These are phyloP conservation scores for Araneus ventricosus DNA, from an alignment of 1,140 invertebrate species.

Conservation along the genomic window DNA sequence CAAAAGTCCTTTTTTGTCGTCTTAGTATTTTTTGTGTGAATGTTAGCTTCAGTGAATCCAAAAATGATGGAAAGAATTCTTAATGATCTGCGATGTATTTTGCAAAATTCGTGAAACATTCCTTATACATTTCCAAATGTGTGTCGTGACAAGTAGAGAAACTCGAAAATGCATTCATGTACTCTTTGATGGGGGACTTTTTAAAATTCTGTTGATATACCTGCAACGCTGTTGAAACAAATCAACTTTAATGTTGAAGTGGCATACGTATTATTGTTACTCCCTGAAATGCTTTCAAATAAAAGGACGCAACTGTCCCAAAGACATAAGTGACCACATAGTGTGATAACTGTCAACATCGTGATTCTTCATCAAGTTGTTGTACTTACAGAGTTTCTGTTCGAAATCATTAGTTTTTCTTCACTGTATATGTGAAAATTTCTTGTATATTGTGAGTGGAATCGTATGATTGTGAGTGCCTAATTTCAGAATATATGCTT, in stretches of 20 bases:
- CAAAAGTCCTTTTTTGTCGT: not conserved
- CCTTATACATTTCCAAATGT: slow-evolving; percentile 12
- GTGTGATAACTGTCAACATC: slow-evolving; percentile 67
- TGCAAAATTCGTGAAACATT: slow-evolving; percentile 24
- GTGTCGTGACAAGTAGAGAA: not conserved
- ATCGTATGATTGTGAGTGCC: slow-evolving; percentile 42
- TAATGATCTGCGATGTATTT: not conserved
- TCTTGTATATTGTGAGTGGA: slow-evolving; percentile 49
- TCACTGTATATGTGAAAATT: slow-evolving; percentile 52
- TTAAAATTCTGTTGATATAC: not conserved
- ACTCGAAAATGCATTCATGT: not conserved
- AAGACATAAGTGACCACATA: slow-evolving; percentile 43
- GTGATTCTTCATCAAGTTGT: slow-evolving; percentile 63
- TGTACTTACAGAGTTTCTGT: slow-evolving; percentile 48
- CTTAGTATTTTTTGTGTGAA: not conserved
- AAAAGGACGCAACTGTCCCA: not conserved
- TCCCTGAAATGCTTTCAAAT: slow-evolving; percentile 21
- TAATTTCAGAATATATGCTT: slow-evolving; percentile 41
- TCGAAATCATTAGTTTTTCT: slow-evolving; percentile 59
- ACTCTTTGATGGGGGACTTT: not conserved
- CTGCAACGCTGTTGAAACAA: slow-evolving; percentile 47
- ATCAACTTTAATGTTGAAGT: slow-evolving; percentile 9
- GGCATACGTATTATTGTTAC: slow-evolving; percentile 66
- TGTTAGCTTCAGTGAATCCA: not conserved
- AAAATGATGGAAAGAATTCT: not conserved